Base-by-base conservation (phyloP, 2,113 vertebrate genomes). In the Lophura nycthemera region DNA sequence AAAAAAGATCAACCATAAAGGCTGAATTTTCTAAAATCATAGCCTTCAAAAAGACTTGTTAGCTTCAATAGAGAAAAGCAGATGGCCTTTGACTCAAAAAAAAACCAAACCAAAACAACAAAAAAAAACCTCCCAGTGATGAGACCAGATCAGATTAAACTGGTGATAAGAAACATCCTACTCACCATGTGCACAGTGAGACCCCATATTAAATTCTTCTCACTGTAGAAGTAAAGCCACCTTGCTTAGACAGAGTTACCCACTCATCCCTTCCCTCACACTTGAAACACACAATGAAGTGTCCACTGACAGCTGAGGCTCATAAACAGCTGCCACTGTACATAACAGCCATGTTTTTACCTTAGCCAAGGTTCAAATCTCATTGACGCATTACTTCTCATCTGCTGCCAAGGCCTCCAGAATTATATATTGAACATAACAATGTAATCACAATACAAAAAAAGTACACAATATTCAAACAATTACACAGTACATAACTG, bases 301-400 rank as follows among this genome's bases (percentile, higher is more conserved):
- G 54, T 75, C n/a, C 1, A 7, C 47, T 36, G 40, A 76, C 18
- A 91, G 75, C 82, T 86, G 75, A 79, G 73, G 64, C 36, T 77
- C 72, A 56, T 15, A 5, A 94, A 77, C 75, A 88, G 60, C 85
- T 86, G 88, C 67, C 82, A 71, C 56, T 45, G 27, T 38, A 76
- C 29, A 0, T 6, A 86, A 54, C 54, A 88, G 60, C 54, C 25
- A 11, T 56, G 73, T 76, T 92, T 85, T 54, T 50, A 91, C 75
- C 75, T 88, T 45, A 92, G 73, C n/a, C 54, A 66, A 85, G 36
- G 84, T 69, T 92, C 63, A 76, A 34, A 83, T 59, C 60, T 77
- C 38, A 54, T 36, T 70, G 0, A 32, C 30, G 82, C 47, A 9
- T 75, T 57, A 63, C 71, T 95, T 95, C 69, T 80, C 47, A 52